These are phyloP conservation scores for Lordiphosa stackelbergi DNA, from an alignment of 1,140 invertebrate species.

Conservation along the genomic window DNA sequence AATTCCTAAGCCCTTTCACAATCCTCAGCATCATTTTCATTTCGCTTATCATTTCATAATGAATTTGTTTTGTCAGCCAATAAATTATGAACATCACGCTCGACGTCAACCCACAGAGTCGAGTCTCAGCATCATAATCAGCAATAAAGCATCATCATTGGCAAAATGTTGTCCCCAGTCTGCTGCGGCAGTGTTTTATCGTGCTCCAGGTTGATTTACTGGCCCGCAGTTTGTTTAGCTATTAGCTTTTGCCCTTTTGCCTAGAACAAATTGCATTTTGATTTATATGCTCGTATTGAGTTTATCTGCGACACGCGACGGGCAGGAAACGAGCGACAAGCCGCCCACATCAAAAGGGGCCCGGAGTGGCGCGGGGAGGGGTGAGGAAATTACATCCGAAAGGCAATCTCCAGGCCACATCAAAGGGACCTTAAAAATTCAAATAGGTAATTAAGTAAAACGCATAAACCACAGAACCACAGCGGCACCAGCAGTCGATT, in stretches of 20 bases:
- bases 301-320: slow-evolving; percentile 56
- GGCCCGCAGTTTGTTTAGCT: slow-evolving; percentile 73
- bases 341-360: slow-evolving; percentile 59
- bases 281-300: slow-evolving; percentile 62
- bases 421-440: slow-evolving; percentile 68
- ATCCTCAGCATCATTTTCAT: slow-evolving; percentile 29
- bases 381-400: slow-evolving; percentile 39
- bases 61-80: slow-evolving; percentile 75
- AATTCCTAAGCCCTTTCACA: slow-evolving; percentile 11
- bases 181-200: slow-evolving; percentile 47
- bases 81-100: slow-evolving; percentile 71
- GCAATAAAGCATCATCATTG: slow-evolving; percentile 40
- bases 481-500: slow-evolving; percentile 45
- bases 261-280: slow-evolving; percentile 74
- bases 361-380: slow-evolving; percentile 12
- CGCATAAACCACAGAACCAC: slow-evolving; percentile 63
- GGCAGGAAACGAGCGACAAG: slow-evolving; percentile 52
- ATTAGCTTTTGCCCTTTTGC: slow-evolving; percentile 72
- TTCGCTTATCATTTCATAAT: slow-evolving; percentile 71
- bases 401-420: slow-evolving; percentile 47
- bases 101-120: slow-evolving; percentile 21
- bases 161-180: slow-evolving; percentile 41
- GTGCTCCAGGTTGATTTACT: slow-evolving; percentile 64
- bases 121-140: slow-evolving; percentile 56
- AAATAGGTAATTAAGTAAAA: slow-evolving; percentile 75